Base-by-base conservation (phyloP, 2,797 vertebrate genomes). In the Sebastiscus tertius region DNA sequence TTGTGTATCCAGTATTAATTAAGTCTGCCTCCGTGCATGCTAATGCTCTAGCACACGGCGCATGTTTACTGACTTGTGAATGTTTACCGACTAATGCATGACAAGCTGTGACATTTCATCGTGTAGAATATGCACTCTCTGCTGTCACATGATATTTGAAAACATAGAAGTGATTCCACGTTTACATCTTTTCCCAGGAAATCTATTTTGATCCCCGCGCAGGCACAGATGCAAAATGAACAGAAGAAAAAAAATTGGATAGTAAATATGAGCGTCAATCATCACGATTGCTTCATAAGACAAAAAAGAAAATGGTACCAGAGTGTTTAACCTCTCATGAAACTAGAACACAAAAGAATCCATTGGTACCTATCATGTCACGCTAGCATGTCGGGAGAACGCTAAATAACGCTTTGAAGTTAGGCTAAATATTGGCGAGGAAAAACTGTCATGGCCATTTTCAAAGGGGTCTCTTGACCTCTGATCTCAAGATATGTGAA, bases 1-100 rank as follows among this genome's bases (percentile, higher is more conserved):
- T 33, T 91, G 87, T 87, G 79, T 86, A 75, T 79, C 87, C 82
- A 88, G 80, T 67, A 80, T 87, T 91, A 91, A 91, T 90, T 84
- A 88, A 85, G 69, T 82, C 49, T 27, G 80, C 72, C 27, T 71
- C 56, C 64, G 58, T 87, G 88, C 85, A 91, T 89, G 66, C 70
- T 86, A 89, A 92, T 89, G 76, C 54, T 65, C 84, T 18, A 31
- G 62, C 67, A 64, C 49, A 24, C 33, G 13, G 54, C 27, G 46
- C 20, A 20, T 87, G 79, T 86, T 90, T 82, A 87, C 79, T n/a
- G 60, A 83, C 4, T 74, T 69, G 31, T 34, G 56, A 72, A 74
- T 68, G 67, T 89, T 81, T 69, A 39, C 65, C 24, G 62, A 74
- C 65, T 56, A 26, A 13, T 61, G n/a, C 39, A 52, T 20, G 52